phyloP scores from a whole-genome alignment of 2,888 invertebrate genomes.

The Parapristionchus giblindavisi region DNA sequence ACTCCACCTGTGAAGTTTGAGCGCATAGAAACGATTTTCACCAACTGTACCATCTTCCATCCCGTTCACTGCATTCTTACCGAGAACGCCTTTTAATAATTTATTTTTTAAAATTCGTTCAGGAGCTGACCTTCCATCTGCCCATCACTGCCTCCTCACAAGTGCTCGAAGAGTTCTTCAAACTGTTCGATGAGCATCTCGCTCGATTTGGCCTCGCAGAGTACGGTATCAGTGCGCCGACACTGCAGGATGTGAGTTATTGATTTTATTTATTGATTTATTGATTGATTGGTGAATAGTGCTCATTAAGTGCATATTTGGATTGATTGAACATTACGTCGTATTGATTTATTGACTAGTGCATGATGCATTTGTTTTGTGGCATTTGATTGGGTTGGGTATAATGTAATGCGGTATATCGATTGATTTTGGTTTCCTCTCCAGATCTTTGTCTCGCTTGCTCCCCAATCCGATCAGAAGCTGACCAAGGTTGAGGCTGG shows the following conservation, averaged over 20 bases:
- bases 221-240: constrained; percentile 64
- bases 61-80: no score
- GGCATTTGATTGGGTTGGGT: not conserved
- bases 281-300: no score
- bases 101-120: not conserved
- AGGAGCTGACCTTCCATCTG: constrained; percentile 39
- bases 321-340: not conserved
- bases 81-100: no score
- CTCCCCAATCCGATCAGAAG: constrained; percentile 57
- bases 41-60: no score
- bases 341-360: not conserved
- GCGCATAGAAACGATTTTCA: no score
- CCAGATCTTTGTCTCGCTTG: constrained; percentile 57
- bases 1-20: no score
- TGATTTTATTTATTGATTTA: no score
- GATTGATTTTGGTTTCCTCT: not conserved
- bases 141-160: constrained; percentile 54
- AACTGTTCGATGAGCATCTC: constrained; percentile 50
- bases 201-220: constrained; percentile 46
- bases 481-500: constrained; percentile 36
- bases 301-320: not conserved
- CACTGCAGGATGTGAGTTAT: constrained; percentile 59
- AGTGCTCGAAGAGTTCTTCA: constrained; percentile 55
- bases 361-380: not conserved
- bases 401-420: not conserved